Conservation (phyloP, 1,140 invertebrate genomes). For the Atta cephalotes region DNA sequence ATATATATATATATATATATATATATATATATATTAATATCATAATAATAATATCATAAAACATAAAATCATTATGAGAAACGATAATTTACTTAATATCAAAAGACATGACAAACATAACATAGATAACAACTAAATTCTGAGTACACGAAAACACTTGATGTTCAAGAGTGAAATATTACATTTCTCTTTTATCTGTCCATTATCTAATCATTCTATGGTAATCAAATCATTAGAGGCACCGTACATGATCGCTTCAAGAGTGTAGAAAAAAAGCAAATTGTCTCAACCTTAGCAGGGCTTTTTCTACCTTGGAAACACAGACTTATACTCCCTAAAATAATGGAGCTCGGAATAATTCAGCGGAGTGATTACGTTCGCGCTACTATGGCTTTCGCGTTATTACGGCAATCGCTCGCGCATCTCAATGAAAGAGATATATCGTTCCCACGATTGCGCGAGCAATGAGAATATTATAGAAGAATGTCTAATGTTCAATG, state of each 20-base stretch:
- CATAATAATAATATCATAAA: not conserved
- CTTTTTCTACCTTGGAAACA: constrained; percentile 16
- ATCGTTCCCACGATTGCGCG: constrained; percentile 44
- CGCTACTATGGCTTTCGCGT: constrained; percentile 39
- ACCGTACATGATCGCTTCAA: not conserved
- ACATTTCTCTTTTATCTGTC: not conserved
- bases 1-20: too few species aligned
- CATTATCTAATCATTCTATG: constrained; percentile 17
- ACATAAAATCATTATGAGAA: not conserved
- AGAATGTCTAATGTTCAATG: constrained; percentile 23
- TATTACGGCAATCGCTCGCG: constrained; percentile 47
- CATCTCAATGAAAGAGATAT: constrained; percentile 40
- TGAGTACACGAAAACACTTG: not conserved
- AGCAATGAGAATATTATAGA: constrained; percentile 11
- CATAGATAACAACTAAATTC: not conserved
- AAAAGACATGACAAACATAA: not conserved
- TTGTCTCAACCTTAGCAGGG: constrained; percentile 27
- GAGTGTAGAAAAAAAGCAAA: constrained; percentile 38
- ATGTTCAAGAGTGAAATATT: not conserved
- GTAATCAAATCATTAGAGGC: constrained; percentile 22
- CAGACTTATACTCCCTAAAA: constrained; percentile 41
- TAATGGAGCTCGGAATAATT: constrained; percentile 55
- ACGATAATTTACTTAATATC: constrained; percentile 11
- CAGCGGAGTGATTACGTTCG: constrained; percentile 51
- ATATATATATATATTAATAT: too few species aligned